phyloP scores from a whole-genome alignment of 30 jellyfish, hydroid and myxozoan genomes.

The Hydra vulgaris region DNA sequence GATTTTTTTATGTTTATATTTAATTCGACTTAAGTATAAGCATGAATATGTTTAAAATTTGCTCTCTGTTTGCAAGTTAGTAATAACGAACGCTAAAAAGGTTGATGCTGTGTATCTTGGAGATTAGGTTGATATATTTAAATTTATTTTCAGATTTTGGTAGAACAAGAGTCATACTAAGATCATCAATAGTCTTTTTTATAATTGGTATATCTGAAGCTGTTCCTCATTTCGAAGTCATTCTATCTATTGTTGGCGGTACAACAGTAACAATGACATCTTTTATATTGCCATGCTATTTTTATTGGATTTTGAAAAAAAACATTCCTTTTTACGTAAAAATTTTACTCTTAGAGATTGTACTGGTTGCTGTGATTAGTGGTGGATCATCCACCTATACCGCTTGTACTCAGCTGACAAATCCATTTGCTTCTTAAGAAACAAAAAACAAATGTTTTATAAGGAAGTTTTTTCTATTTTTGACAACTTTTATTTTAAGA shows the following conservation, averaged over 20 bases:
- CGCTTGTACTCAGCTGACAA: constrained; percentile 33
- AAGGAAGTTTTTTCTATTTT: no score
- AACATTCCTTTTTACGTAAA: constrained; percentile 41
- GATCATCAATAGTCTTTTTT: constrained; percentile 35
- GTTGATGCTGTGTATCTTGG: no score
- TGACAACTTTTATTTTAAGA: no score
- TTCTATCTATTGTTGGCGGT: constrained; percentile 74
- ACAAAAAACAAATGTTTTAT: no score
- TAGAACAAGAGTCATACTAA: constrained; percentile 40
- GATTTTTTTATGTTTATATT: no score
- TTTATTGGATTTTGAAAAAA: constrained; percentile 33
- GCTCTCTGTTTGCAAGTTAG: no score
- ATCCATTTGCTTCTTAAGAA: constrained; percentile 38
- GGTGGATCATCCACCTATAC: constrained; percentile 80
- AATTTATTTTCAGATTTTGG: constrained; percentile 65
- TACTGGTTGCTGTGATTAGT: constrained; percentile 45
- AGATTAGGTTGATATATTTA: no score
- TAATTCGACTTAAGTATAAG: no score
- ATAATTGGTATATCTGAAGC: constrained; percentile 83
- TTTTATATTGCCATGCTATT: constrained; percentile 64
- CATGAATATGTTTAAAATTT: no score
- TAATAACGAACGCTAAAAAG: no score
- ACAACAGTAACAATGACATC: constrained; percentile 93
- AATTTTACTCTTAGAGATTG: constrained; percentile 58
- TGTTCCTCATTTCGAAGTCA: constrained; percentile 73